Evolutionary conservation across 2,797 vertebrate genomes (phyloP), one percentile per base, ranked within the genome.

Genomic region (Hemibagrus guttatus): DNA sequence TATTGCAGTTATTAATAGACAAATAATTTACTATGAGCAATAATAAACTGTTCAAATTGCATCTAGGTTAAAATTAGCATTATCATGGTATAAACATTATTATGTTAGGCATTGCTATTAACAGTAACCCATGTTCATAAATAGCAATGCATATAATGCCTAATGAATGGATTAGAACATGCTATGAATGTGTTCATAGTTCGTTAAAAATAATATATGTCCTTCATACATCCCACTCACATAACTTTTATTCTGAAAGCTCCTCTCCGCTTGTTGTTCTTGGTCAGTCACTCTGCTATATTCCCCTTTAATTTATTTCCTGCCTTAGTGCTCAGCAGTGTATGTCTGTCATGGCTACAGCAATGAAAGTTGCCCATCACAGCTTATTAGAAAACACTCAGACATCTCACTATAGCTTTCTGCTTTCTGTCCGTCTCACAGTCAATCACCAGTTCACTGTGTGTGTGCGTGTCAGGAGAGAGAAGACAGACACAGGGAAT

Each of bases 401-500:
- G 61, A 39, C 68, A 39, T 68, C 35, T 80, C 66, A 71, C 49
- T 71, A 69, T 56, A 63, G 56, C 17, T 72, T 72, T 52, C 79
- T 75, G 79, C 7, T 71, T 85, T 72, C 31, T 78, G 74, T 63
- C 39, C 23, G 26, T 56, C 28, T 69, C 52, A 69, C 35, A 66
- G 61, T 79, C 35, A 71, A 46, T 71, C 76, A 58, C 26, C 23
- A 46, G n/a, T 84, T 42, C 56, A 19, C 39, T 61, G n/a, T 82
- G 26, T 85, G 81, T 85, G 63, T 81, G 56, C 13, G 2, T 64
- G 71, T 84, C 81, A 90, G 90, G 88, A 87, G 88, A 88, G 87
- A 81, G 88, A 92, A 91, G 78, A 85, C 86, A 86, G 91, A 92
- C 91, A 86, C 85, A 69, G 49, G 78, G 88, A 89, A 86, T 75